phyloP scores from a whole-genome alignment of 2,797 vertebrate genomes.

The Phrynocephalus guinanensis region DNA sequence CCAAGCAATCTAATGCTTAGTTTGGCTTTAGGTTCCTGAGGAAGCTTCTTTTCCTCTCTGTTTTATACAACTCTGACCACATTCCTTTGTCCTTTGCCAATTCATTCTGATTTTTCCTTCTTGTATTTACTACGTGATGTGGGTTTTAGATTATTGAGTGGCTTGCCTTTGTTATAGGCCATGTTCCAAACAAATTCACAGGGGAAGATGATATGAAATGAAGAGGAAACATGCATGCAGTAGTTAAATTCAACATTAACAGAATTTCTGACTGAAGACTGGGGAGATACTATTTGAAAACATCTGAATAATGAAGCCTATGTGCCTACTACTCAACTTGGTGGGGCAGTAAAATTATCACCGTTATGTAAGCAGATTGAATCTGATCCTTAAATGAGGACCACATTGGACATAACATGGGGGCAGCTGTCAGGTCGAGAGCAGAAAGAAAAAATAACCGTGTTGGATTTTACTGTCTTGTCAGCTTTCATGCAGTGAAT shows the following conservation, averaged over 20 bases:
- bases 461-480: slow-evolving; percentile 82
- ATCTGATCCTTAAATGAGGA: slow-evolving; percentile 72
- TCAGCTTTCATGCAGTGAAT: slow-evolving; percentile 78
- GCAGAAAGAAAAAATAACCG: slow-evolving; percentile 74
- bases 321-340: slow-evolving; percentile 72
- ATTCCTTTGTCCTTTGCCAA: too few relatives aligned
- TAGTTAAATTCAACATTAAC: slow-evolving; percentile 7
- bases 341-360: slow-evolving; percentile 81
- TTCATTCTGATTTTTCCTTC: neutral
- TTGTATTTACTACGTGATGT: too few relatives aligned
- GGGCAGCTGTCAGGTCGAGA: slow-evolving; percentile 76
- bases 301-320: slow-evolving; percentile 46
- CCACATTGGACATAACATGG: slow-evolving; percentile 73
- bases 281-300: slow-evolving; percentile 58
- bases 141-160: neutral
- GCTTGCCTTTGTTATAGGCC: too few relatives aligned
- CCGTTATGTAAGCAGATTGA: slow-evolving; percentile 75
- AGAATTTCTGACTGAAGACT: slow-evolving; percentile 21
- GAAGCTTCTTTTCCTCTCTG: neutral
- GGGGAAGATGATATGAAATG: neutral
- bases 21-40: neutral
- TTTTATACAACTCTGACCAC: neutral
- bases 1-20: neutral
- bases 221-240: neutral
- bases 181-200: neutral